phyloP scores from a whole-genome alignment of 2,797 vertebrate genomes.

The Platalea minor region DNA sequence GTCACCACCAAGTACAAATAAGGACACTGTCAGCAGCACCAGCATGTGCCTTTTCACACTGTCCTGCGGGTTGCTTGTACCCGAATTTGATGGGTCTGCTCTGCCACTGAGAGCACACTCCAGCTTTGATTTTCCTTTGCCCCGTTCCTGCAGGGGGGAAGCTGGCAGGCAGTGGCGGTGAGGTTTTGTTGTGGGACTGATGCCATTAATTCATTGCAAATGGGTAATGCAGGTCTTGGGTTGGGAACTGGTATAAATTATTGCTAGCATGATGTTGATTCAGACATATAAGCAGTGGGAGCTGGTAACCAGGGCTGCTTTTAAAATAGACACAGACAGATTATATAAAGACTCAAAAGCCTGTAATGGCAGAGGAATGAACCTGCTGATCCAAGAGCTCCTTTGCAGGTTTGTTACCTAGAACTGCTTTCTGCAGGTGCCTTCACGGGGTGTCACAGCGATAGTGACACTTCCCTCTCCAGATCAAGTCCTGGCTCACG shows the following conservation, averaged over 20 bases:
- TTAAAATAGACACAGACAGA: not conserved
- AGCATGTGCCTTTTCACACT: constrained; percentile 16
- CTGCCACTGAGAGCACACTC: not conserved
- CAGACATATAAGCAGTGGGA: not conserved
- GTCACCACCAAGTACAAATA: not conserved
- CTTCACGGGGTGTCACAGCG: accelerated
- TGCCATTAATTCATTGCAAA: not conserved
- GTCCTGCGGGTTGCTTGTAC: not conserved
- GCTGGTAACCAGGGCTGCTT: not conserved
- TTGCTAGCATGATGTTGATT: not conserved
- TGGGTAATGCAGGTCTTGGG: not conserved
- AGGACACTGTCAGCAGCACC: constrained; percentile 13
- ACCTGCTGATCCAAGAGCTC: not conserved
- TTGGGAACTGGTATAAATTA: constrained; percentile 14
- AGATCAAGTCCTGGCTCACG: not conserved
- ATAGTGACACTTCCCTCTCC: not conserved
- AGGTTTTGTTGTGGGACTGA: not conserved
- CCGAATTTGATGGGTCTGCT: not conserved
- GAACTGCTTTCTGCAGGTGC: not conserved
- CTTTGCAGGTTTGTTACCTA: not conserved
- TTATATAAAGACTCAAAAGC: not conserved
- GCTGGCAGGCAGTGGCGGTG: not conserved
- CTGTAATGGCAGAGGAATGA: not conserved
- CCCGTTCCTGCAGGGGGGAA: not conserved
- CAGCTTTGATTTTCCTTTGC: not conserved